Base-by-base conservation (phyloP, 2,797 vertebrate species). In the Xenentodon cancila region DNA sequence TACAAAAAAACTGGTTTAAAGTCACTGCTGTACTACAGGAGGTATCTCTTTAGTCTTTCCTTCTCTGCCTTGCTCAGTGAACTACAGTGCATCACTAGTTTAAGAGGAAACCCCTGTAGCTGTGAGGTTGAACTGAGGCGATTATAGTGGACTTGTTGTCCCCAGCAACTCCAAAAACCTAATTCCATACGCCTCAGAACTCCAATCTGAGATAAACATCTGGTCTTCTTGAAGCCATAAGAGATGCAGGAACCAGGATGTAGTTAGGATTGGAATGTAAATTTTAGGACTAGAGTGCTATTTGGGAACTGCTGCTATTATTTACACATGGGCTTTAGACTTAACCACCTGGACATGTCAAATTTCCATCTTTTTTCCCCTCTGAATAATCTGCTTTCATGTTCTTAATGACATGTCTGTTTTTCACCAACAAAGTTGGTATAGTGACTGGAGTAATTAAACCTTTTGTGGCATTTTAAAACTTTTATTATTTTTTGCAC, bases 71-170 rank as follows among this genome's bases (percentile, higher is more conserved):
- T 72, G 53, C 78, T 67, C 52, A 79, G 76, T 68, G 64, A 76
- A 82, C 61, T 70, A 75, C 76, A 73, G 71, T 64, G 69, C 68
- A 68, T 4, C 44, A 76, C 70, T 20, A 42, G 54, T 76, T 74
- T 73, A 79, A 82, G 86, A 64, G 79, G 73, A 84, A 82, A 68
- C 73, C 80, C 70, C 66, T 42, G 48, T 79, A 76, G 65, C 79
- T 71, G 51, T 88, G 85, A 88, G 85, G 79, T 74, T 64, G 62
- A 55, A 87, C 83, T 89, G 85, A 88, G 82, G 80, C 52, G 75
- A 88, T 88, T 90, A 86, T 84, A 84, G 84, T 72, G 85, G 85
- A 86, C 84, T 85, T 75, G 80, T 75, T 59, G 79, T 88, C 85
- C 88, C 71, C 52, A 8, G 79, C 62, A 78, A 84, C 84, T 78